These are phyloP conservation scores for Apodemus speciosus DNA, from an alignment of 2,113 vertebrate species.

Conservation along the genomic window DNA sequence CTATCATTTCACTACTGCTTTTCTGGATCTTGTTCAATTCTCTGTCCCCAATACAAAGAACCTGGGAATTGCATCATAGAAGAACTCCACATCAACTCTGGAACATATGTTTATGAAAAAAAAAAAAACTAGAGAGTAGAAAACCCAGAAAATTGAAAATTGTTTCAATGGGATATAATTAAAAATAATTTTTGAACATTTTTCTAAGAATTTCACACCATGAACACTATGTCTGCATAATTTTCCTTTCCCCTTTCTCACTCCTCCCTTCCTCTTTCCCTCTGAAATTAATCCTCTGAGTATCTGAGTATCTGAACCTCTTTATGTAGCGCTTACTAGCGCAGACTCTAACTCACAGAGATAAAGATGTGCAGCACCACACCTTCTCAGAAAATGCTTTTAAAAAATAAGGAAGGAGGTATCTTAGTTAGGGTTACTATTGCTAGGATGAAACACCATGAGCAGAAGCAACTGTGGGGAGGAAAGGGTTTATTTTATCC, in stretches of 20 bases:
- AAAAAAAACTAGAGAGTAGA: neutral
- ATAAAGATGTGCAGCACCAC: neutral
- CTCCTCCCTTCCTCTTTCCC: neutral
- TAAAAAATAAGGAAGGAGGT: neutral
- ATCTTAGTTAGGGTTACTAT: neutral
- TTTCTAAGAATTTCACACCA: neutral
- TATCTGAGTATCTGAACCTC: neutral
- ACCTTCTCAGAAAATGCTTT: neutral
- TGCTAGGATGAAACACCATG: neutral
- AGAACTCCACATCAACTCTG: neutral
- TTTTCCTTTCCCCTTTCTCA: neutral
- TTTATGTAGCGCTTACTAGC: neutral
- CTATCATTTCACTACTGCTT: neutral
- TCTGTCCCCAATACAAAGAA: neutral
- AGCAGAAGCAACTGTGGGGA: neutral
- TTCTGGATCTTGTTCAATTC: neutral
- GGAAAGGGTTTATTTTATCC: neutral
- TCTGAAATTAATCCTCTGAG: neutral
- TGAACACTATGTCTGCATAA: neutral
- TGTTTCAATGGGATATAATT: neutral
- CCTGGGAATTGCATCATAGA: neutral
- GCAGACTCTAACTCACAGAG: neutral
- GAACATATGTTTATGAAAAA: neutral
- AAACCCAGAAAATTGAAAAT: neutral
- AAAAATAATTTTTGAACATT: neutral